A percentile compares a stretch with the other conserved stretches of the same genome.
Conservation (phyloP, 1,140 invertebrate genomes). For the Sitophilus oryzae region DNA sequence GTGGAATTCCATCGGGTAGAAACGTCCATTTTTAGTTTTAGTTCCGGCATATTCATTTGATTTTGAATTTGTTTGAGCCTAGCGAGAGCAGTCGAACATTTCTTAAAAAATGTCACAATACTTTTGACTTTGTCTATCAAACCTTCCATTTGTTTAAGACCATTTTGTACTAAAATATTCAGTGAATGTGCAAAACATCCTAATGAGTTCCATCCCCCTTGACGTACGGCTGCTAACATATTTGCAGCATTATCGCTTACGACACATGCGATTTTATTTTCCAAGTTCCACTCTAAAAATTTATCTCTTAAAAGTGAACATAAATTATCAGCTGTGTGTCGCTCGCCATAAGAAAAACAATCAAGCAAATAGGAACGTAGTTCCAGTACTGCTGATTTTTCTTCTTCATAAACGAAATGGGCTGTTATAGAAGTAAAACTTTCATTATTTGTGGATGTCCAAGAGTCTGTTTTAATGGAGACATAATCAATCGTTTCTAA, state of each 20-base stretch:
- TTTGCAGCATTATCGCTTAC: constrained; percentile 14
- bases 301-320: background rate
- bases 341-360: constrained; percentile 1
- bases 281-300: constrained; percentile 5
- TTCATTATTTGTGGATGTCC: constrained; percentile 12
- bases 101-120: constrained; percentile 15
- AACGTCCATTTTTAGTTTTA: constrained; percentile 10
- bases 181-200: constrained; percentile 15
- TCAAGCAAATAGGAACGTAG: constrained; percentile 4
- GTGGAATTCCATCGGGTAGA: constrained; percentile 9
- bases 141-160: background rate
- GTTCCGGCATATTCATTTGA: constrained; percentile 5
- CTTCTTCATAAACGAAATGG: constrained; percentile 2
- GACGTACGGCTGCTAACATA: constrained; percentile 11
- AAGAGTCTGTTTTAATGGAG: constrained; percentile 3
- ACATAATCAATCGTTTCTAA: too few relatives aligned
- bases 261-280: constrained; percentile 7
- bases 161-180: constrained; percentile 11
- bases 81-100: constrained; percentile 7
- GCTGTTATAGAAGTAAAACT: constrained; percentile 9
- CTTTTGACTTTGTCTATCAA: constrained; percentile 8
- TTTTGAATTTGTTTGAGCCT: constrained; percentile 9
- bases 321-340: constrained; percentile 11
- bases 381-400: background rate
- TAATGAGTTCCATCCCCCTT: background rate